Evolutionary conservation across 2,797 vertebrate genomes (phyloP).

Genomic region (Pangasius macronema): DNA sequence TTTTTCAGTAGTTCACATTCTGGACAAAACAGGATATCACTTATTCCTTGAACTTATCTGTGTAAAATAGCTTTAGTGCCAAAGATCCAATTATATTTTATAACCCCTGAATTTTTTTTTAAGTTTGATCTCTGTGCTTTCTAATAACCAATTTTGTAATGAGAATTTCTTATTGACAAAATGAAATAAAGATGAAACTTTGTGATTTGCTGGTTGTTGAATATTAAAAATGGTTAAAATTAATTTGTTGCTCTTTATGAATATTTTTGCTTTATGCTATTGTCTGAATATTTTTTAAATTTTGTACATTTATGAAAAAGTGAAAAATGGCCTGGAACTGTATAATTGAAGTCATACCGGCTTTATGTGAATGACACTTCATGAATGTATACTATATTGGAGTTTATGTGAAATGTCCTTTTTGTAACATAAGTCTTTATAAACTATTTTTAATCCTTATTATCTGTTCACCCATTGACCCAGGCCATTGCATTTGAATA

Average conservation of each 20-base stretch:
- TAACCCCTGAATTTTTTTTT: conserved; percentile 51
- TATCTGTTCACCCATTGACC: not conserved
- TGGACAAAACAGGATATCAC: not conserved
- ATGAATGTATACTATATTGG: not conserved
- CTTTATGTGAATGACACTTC: not conserved
- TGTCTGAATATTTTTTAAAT: not conserved
- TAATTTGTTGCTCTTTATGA: not conserved
- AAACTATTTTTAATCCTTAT: not conserved
- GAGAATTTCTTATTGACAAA: conserved; percentile 57
- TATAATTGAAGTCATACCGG: not conserved
- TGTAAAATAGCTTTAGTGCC: conserved; percentile 34
- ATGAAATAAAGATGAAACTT: conserved; percentile 65
- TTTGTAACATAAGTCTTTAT: not conserved
- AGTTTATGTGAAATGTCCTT: not conserved
- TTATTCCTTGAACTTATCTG: conserved; percentile 8
- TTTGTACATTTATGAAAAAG: not conserved
- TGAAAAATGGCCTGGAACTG: not conserved
- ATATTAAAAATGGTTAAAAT: not conserved
- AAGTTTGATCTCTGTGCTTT: conserved; percentile 63
- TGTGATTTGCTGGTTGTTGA: conserved; percentile 34
- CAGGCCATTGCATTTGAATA: not conserved
- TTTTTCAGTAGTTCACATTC: not conserved
- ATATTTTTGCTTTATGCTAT: too few species aligned
- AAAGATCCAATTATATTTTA: conserved; percentile 50
- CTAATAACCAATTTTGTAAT: conserved; percentile 67